phyloP scores from a whole-genome alignment of 2,113 vertebrate species.

The Cinclus cinclus region DNA sequence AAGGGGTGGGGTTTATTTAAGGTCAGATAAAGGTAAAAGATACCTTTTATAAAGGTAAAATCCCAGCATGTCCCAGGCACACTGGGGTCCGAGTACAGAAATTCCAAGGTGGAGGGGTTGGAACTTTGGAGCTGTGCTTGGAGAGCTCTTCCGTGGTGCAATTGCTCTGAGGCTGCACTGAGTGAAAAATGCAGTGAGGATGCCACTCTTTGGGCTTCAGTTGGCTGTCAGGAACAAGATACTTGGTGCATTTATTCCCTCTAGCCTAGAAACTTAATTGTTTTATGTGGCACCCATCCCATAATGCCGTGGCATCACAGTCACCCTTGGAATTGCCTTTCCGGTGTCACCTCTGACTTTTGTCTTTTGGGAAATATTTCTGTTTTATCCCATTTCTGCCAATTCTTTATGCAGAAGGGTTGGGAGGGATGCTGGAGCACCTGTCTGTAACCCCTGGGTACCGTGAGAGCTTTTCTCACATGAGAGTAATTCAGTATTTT shows the following conservation, averaged over 20 bases:
- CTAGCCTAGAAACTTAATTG: background rate
- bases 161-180: background rate
- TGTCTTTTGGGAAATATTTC: background rate
- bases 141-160: background rate
- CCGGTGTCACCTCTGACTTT: background rate
- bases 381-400: background rate
- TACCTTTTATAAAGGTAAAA: background rate
- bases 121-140: background rate
- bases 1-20: background rate
- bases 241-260: background rate
- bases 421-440: background rate
- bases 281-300: background rate
- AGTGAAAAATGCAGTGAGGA: background rate
- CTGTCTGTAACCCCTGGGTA: too few species aligned
- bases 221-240: background rate
- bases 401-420: fast-evolving
- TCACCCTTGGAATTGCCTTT: background rate
- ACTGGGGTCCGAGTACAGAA: background rate
- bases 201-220: fast-evolving
- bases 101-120: background rate
- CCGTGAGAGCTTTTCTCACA: background rate
- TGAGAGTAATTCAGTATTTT: background rate
- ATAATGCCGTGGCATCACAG: fast-evolving
- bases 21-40: background rate
- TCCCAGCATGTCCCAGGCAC: background rate